Conservation (phyloP, 2,888 invertebrate genomes). For the Nephrotoma appendiculata region DNA sequence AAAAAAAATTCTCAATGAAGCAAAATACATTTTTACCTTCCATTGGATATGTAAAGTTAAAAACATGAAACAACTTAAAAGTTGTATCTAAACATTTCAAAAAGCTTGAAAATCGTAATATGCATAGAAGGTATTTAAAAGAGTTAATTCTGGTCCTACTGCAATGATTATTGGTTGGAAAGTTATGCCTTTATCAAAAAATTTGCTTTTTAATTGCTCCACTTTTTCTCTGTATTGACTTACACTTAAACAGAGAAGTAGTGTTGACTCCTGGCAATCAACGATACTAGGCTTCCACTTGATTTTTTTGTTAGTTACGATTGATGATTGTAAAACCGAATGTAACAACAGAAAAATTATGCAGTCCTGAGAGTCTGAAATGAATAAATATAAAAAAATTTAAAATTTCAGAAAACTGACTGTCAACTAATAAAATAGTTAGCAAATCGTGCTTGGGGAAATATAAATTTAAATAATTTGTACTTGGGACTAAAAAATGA, state of each 20-base stretch:
- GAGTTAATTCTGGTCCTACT: neutral
- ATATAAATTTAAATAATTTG: too few species aligned
- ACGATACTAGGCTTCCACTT: neutral
- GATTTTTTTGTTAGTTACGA: neutral
- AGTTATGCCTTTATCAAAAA: conserved; percentile 2
- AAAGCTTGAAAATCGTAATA: neutral
- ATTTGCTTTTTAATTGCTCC: conserved; percentile 6
- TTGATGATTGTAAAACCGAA: conserved; percentile 7
- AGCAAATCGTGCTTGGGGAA: too few species aligned
- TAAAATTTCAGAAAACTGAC: neutral
- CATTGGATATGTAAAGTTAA: neutral
- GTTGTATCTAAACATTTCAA: neutral
- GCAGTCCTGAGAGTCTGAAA: conserved; percentile 8
- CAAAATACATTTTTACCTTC: neutral
- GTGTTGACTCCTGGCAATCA: neutral
- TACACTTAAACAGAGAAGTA: neutral
- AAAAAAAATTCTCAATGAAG: neutral
- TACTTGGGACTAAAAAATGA: too few species aligned
- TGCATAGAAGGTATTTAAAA: neutral
- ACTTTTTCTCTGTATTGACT: conserved; percentile 5
- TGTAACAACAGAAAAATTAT: conserved; percentile 2
- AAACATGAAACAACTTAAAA: neutral
- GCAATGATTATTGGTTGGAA: conserved; percentile 6
- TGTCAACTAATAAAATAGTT: too few species aligned
- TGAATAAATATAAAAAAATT: neutral